These are phyloP conservation scores for Drosophila paranaensis DNA, from an alignment of 2,888 invertebrate species.

Conservation along the genomic window DNA sequence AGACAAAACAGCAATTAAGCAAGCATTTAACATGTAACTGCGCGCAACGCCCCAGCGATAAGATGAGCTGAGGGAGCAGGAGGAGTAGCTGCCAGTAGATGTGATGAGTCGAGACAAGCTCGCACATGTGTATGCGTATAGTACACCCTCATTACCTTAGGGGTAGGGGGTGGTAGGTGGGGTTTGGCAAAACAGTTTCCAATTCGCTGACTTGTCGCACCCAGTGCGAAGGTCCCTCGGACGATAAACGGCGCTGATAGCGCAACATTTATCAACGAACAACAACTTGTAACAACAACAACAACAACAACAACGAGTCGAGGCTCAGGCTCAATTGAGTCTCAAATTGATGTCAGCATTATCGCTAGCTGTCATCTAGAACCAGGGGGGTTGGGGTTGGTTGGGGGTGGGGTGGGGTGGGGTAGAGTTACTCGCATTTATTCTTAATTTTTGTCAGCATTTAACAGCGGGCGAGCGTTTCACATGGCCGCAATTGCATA, in stretches of 20 bases:
- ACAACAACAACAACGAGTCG: conserved; percentile 36
- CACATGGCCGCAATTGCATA: conserved; percentile 80
- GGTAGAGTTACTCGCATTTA: conserved; percentile 57
- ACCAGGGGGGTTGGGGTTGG: conserved; percentile 5
- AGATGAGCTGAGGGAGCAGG: conserved; percentile 5
- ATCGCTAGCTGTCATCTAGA: conserved; percentile 83
- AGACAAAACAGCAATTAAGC: conserved; percentile 58
- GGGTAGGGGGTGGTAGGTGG: conserved; percentile 2
- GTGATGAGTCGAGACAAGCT: conserved; percentile 21
- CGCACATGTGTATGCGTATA: conserved; percentile 6
- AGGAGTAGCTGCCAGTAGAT: conserved; percentile 27
- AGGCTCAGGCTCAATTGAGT: conserved; percentile 82
- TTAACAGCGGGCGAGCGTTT: conserved; percentile 64
- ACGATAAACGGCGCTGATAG: conserved; percentile 77
- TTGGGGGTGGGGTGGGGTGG: conserved; percentile 4
- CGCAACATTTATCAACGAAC: conserved; percentile 71
- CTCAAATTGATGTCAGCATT: conserved; percentile 84
- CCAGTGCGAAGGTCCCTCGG: conserved; percentile 58
- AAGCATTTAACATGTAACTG: conserved; percentile 71
- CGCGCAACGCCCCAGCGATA: conserved; percentile 69
- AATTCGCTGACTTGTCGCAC: conserved; percentile 76
- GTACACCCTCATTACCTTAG: conserved; percentile 47
- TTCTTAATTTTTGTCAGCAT: conserved; percentile 75
- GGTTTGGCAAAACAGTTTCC: conserved; percentile 50
- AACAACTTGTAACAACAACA: conserved; percentile 52